These are phyloP conservation scores for Athalia rosae DNA, from an alignment of 2,888 invertebrate species.

Conservation along the genomic window DNA sequence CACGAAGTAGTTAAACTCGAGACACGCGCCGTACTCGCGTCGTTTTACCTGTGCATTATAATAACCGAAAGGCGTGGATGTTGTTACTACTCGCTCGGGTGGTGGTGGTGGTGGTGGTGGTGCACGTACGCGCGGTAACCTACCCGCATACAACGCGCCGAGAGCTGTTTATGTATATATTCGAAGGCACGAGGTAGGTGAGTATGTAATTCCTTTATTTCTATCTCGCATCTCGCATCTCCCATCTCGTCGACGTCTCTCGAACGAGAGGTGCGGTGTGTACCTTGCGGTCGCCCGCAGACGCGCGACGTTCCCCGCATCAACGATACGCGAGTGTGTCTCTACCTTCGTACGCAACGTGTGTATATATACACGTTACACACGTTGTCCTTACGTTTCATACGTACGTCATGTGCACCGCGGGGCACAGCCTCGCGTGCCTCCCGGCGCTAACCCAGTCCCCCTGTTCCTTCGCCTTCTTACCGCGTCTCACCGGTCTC, in stretches of 20 bases:
- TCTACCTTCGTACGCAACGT: too few species aligned
- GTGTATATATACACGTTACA: too few species aligned
- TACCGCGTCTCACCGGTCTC: too few species aligned
- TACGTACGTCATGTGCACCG: too few species aligned
- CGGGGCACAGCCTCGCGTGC: constrained; percentile 21
- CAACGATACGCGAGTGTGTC: too few species aligned
- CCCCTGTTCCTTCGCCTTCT: background rate
- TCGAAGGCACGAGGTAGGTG: background rate
- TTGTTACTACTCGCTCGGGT: background rate
- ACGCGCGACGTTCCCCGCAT: background rate
- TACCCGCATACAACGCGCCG: background rate
- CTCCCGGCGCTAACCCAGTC: constrained; percentile 35
- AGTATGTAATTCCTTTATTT: constrained; percentile 35
- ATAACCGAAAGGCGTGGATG: background rate
- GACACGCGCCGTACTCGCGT: constrained; percentile 32
- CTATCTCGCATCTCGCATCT: background rate
- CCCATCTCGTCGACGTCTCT: background rate
- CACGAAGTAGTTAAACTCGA: constrained; percentile 16
- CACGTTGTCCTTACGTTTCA: too few species aligned
- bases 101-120: too few species aligned
- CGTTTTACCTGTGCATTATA: constrained; percentile 13
- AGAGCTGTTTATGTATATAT: background rate
- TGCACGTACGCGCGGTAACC: background rate
- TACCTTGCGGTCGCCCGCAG: constrained; percentile 24
- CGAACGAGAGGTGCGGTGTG: constrained; percentile 5